Evolutionary conservation across 2,113 vertebrate genomes (phyloP).

Genomic region (Xiphias gladius): DNA sequence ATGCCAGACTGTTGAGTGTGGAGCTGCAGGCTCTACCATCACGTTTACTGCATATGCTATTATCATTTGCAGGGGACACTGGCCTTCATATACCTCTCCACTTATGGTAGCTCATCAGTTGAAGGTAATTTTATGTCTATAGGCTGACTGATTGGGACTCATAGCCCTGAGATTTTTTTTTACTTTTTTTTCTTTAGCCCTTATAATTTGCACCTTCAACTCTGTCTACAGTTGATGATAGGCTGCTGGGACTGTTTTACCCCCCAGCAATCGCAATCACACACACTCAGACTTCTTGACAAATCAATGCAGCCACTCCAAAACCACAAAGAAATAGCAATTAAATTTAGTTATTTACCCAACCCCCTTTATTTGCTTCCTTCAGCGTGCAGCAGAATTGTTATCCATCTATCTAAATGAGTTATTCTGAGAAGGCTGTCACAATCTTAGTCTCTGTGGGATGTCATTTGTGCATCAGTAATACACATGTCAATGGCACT

Average conservation of each 20-base stretch:
- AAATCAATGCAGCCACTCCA: slow-evolving; percentile 16
- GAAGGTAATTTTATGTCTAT: slow-evolving; percentile 9
- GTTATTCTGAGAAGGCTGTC: slow-evolving; percentile 63
- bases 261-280: slow-evolving; percentile 4
- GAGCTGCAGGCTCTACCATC: slow-evolving; percentile 11
- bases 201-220: slow-evolving; percentile 3
- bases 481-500: slow-evolving; percentile 34
- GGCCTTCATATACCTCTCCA: neutral
- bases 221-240: slow-evolving; percentile 35
- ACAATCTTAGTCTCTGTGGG: slow-evolving; percentile 59
- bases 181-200: neutral
- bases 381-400: slow-evolving; percentile 16
- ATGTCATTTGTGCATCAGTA: slow-evolving; percentile 63
- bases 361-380: neutral
- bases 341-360: slow-evolving; percentile 47
- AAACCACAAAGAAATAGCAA: slow-evolving; percentile 39
- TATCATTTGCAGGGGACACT: slow-evolving; percentile 9
- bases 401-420: slow-evolving; percentile 60
- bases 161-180: neutral
- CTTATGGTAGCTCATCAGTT: slow-evolving; percentile 13
- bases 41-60: neutral
- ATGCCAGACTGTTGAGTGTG: too few relatives aligned
- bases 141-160: slow-evolving; percentile 8
- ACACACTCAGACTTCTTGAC: slow-evolving; percentile 6
- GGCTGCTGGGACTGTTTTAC: slow-evolving; percentile 23